A percentile compares a stretch with the other conserved stretches of the same genome.
phyloP scores from a whole-genome alignment of 2,888 invertebrate species.

The Calephelis perditalis region DNA sequence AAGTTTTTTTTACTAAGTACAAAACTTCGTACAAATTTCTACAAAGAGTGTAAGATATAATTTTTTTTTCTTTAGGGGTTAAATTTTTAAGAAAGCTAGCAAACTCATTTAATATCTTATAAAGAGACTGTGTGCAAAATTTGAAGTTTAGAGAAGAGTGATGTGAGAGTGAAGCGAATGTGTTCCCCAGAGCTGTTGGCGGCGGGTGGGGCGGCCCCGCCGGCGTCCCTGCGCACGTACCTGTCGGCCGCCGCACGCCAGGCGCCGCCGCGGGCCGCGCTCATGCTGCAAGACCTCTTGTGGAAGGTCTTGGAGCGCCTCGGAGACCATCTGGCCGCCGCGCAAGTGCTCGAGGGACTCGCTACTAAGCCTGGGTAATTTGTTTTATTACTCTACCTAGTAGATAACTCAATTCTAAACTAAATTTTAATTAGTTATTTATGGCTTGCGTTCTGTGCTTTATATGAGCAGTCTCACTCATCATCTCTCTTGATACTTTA shows the following conservation, averaged over 20 bases:
- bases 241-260: conserved; percentile 78
- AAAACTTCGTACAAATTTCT: too few relatives aligned
- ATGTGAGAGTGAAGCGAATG: too few relatives aligned
- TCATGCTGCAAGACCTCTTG: conserved; percentile 86
- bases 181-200: conserved; percentile 73
- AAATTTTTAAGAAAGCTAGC: too few relatives aligned
- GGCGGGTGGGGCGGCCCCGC: conserved; percentile 80
- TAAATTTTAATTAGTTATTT: neutral
- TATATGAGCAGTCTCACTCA: neutral
- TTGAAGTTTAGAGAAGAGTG: too few relatives aligned
- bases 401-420: too few relatives aligned
- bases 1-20: too few relatives aligned
- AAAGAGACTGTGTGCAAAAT: too few relatives aligned
- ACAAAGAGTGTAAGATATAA: too few relatives aligned
- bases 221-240: conserved; percentile 87
- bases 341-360: conserved; percentile 91
- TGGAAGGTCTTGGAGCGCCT: conserved; percentile 98
- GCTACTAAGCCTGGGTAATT: conserved; percentile 84
- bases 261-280: conserved; percentile 78
- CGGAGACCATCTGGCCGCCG: conserved; percentile 94
- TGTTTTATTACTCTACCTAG: neutral
- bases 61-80: too few relatives aligned
- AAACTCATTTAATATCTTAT: too few relatives aligned
- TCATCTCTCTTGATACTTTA: neutral
- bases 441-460: neutral